These are phyloP conservation scores for Orycteropus afer DNA, from an alignment of 2,113 vertebrate genomes.

Conservation along the genomic window DNA sequence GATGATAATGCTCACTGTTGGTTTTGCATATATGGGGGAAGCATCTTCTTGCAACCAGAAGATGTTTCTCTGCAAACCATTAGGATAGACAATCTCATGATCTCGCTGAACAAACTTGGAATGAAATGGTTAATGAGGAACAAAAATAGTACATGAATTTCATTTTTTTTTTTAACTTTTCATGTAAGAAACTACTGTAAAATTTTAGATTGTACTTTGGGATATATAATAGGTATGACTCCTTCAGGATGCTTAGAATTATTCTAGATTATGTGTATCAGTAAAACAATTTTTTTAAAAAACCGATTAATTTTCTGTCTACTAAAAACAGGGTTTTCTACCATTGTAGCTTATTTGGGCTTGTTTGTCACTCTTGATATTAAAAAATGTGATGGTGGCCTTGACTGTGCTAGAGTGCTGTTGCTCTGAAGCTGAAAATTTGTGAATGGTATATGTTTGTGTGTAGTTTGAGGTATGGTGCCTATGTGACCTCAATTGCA, in stretches of 20 bases:
- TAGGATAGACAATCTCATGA: background rate
- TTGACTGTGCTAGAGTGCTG: background rate
- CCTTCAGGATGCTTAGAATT: background rate
- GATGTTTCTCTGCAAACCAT: background rate
- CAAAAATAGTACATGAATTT: background rate
- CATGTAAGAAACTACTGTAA: background rate
- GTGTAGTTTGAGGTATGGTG: background rate
- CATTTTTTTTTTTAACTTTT: background rate
- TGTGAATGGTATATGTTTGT: background rate
- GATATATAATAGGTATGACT: background rate
- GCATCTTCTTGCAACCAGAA: background rate
- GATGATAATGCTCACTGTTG: too few species aligned
- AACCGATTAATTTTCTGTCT: background rate
- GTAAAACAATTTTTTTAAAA: background rate
- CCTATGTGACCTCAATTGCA: background rate
- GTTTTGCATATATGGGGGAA: too few species aligned
- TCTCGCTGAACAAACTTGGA: background rate
- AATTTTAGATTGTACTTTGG: background rate
- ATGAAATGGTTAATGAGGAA: slow-evolving; percentile 3
- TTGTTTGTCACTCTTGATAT: background rate
- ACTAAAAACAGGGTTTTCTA: background rate
- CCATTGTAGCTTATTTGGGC: background rate
- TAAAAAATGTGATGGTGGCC: slow-evolving; percentile 5
- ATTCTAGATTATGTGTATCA: background rate
- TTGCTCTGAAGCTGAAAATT: background rate